These are phyloP conservation scores for Aepyceros melampus DNA, from an alignment of 2,113 vertebrate genomes.

Conservation along the genomic window DNA sequence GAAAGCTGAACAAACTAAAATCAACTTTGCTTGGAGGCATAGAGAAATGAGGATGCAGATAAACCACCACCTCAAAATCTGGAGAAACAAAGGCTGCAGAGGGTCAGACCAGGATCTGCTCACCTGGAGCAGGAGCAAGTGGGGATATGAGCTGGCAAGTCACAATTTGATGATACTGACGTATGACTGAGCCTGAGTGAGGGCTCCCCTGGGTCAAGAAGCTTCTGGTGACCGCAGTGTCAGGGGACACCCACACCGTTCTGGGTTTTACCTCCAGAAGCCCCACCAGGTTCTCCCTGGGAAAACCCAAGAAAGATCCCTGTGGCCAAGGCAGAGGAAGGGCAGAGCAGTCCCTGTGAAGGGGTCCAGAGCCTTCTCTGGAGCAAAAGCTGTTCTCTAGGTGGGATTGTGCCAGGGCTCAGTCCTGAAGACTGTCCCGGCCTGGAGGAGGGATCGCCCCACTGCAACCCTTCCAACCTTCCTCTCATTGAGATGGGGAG, in stretches of 20 bases:
- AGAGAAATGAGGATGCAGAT: not conserved
- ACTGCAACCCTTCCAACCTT: not conserved
- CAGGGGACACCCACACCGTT: not conserved
- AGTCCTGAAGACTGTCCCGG: not conserved
- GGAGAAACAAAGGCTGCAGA: not conserved
- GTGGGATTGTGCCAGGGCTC: not conserved
- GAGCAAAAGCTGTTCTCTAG: not conserved
- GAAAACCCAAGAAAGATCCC: not conserved
- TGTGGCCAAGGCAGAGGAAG: not conserved
- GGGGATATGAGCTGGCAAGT: not conserved
- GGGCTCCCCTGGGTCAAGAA: not conserved
- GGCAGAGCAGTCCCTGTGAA: not conserved
- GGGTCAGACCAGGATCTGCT: not conserved
- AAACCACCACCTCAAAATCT: too few species aligned
- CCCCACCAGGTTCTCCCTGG: not conserved
- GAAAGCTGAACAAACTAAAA: not conserved
- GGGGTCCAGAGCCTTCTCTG: not conserved
- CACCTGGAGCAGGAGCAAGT: not conserved
- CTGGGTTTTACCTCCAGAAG: not conserved
- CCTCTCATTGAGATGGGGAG: not conserved
- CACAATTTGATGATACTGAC: not conserved
- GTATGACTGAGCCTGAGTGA: too few species aligned
- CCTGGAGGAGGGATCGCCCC: not conserved
- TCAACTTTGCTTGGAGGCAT: not conserved
- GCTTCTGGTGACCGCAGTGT: not conserved